Evolutionary conservation across 2,797 vertebrate genomes (phyloP).

Genomic region (Danio choprae): DNA sequence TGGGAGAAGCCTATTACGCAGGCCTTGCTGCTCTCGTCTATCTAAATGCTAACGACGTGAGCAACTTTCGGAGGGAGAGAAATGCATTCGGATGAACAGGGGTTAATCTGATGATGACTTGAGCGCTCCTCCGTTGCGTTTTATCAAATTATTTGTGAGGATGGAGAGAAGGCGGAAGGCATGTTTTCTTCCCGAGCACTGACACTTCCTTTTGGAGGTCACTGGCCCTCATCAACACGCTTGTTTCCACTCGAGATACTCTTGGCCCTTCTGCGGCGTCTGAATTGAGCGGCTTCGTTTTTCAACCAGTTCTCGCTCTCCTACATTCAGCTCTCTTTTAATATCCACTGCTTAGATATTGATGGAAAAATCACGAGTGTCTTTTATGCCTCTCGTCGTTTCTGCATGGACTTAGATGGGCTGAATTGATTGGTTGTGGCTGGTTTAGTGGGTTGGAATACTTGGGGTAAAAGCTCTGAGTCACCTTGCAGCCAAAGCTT

Average conservation of each 20-base stretch:
- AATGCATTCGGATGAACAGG: slow-evolving; percentile 70
- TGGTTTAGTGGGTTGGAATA: slow-evolving; percentile 77
- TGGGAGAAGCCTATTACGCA: slow-evolving; percentile 89
- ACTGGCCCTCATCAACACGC: slow-evolving; percentile 72
- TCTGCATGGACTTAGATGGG: slow-evolving; percentile 62
- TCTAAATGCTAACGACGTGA: slow-evolving; percentile 99
- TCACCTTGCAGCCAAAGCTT: slow-evolving; percentile 74
- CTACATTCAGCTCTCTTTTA: slow-evolving; percentile 54
- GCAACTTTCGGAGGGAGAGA: slow-evolving; percentile 62
- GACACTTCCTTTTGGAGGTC: slow-evolving; percentile 72
- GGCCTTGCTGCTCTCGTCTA: slow-evolving; percentile 88
- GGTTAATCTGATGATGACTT: slow-evolving; percentile 85
- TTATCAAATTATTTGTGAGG: slow-evolving; percentile 62
- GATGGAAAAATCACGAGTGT: slow-evolving; percentile 67
- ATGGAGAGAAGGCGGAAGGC: slow-evolving; percentile 18
- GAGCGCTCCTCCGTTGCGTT: slow-evolving; percentile 63
- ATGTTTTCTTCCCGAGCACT: slow-evolving; percentile 64
- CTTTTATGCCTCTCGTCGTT: slow-evolving; percentile 27
- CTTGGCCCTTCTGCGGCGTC: slow-evolving; percentile 33
- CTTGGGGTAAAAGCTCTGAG: slow-evolving; percentile 75
- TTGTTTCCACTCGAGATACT: slow-evolving; percentile 70
- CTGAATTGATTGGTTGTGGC: slow-evolving; percentile 66
- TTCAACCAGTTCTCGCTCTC: slow-evolving; percentile 46
- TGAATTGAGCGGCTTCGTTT: slow-evolving; percentile 52
- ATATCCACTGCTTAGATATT: slow-evolving; percentile 63